Percentiles rank a stretch among this genome's conserved stretches.
Conservation (phyloP, 2,797 vertebrate species). For the Merluccius polli region DNA sequence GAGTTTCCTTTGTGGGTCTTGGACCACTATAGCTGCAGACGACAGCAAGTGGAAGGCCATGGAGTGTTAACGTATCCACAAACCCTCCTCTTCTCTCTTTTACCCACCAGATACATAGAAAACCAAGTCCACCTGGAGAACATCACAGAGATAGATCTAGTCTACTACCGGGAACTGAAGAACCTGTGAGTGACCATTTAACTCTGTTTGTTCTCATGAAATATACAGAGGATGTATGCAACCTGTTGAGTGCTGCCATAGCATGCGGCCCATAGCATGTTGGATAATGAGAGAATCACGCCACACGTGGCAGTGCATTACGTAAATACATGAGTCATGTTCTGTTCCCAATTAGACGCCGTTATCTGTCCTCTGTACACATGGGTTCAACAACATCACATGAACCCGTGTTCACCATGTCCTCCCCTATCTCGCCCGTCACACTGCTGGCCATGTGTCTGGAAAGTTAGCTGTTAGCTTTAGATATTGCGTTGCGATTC, state of each 20-base stretch:
- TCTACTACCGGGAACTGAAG: slow-evolving; percentile 74
- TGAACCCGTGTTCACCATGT: background rate
- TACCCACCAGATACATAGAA: slow-evolving; percentile 71
- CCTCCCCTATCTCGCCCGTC: background rate
- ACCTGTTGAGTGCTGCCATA: background rate
- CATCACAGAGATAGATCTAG: slow-evolving; percentile 68
- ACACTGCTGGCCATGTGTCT: background rate
- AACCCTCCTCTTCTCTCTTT: slow-evolving; percentile 8
- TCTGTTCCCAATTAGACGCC: background rate
- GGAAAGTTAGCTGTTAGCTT: background rate
- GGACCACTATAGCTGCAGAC: background rate
- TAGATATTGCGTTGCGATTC: background rate
- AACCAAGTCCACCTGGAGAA: slow-evolving; percentile 72
- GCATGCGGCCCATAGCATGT: background rate
- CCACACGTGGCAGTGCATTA: background rate
- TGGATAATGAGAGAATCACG: background rate
- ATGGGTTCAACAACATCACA: background rate
- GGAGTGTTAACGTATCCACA: slow-evolving; percentile 14
- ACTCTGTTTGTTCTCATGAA: background rate
- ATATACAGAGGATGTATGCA: background rate
- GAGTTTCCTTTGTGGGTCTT: background rate
- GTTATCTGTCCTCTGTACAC: background rate
- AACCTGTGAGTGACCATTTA: slow-evolving; percentile 71
- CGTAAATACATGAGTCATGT: background rate
- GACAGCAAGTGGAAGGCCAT: slow-evolving; percentile 15